These are phyloP conservation scores for Eonycteris spelaea DNA, from an alignment of 2,113 vertebrate genomes.

Conservation along the genomic window DNA sequence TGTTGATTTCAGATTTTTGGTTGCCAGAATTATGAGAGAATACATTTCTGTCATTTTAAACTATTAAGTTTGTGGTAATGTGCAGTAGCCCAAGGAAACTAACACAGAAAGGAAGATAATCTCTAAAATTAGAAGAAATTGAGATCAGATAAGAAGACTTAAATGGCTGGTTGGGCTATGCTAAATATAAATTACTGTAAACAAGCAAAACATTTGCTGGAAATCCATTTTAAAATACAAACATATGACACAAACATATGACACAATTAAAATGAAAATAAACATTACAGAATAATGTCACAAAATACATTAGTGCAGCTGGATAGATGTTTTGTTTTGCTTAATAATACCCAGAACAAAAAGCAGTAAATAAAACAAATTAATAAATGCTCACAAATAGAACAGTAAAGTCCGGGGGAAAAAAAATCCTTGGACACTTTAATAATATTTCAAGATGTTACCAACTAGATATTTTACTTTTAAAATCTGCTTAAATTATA, in stretches of 20 bases:
- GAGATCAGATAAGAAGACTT: not conserved
- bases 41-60: not conserved
- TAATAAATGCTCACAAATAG: not conserved
- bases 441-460: not conserved
- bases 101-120: not conserved
- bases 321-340: not conserved
- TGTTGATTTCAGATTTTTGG: not conserved
- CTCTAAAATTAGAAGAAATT: slow-evolving; percentile 28
- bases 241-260: not conserved
- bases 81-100: not conserved
- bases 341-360: not conserved
- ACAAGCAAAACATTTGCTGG: not conserved
- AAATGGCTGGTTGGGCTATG: not conserved
- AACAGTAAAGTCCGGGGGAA: not conserved
- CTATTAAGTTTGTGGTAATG: not conserved
- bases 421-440: not conserved
- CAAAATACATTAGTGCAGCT: not conserved
- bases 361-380: not conserved
- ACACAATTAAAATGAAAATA: not conserved
- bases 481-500: not conserved
- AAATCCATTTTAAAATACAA: slow-evolving; percentile 14
- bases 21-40: not conserved
- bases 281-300: not conserved
- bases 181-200: not conserved
- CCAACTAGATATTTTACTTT: not conserved